Conservation (phyloP, 2,888 invertebrate species). For the Lepas anatifera region DNA sequence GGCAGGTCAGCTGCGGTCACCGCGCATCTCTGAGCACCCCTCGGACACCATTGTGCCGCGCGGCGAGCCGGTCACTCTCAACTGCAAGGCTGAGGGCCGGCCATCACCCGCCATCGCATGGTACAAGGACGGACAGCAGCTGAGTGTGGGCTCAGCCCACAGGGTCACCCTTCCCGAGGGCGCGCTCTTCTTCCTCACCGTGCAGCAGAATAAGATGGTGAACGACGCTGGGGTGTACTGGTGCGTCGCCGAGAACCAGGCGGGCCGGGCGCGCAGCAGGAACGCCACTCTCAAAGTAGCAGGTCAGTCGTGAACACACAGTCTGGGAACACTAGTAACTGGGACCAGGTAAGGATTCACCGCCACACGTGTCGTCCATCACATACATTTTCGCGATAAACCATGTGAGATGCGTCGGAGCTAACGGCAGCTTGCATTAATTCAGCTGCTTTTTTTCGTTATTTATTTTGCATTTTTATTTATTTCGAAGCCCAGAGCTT, state of each 20-base stretch:
- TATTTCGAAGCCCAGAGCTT: too few species aligned
- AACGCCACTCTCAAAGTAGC: slow-evolving; percentile 93
- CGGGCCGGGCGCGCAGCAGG: slow-evolving; percentile 75
- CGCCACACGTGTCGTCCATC: too few species aligned
- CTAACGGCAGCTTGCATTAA: too few species aligned
- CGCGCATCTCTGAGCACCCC: slow-evolving; percentile 93
- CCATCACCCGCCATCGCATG: slow-evolving; percentile 85
- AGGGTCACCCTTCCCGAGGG: slow-evolving; percentile 80
- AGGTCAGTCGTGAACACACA: too few species aligned
- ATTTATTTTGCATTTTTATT: too few species aligned
- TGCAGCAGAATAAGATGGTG: slow-evolving; percentile 60
- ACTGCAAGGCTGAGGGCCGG: slow-evolving; percentile 93
- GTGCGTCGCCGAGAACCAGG: slow-evolving; percentile 88
- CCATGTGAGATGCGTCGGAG: too few species aligned
- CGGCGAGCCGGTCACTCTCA: slow-evolving; percentile 91
- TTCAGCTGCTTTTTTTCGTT: too few species aligned
- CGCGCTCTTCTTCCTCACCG: slow-evolving; percentile 85
- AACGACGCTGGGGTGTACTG: slow-evolving; percentile 70
- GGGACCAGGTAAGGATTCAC: too few species aligned
- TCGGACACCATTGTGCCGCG: slow-evolving; percentile 90
- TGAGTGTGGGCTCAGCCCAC: slow-evolving; percentile 41
- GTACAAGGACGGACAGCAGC: slow-evolving; percentile 75
- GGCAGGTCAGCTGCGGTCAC: slow-evolving; percentile 44
- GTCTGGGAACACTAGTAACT: too few species aligned
- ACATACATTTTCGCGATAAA: too few species aligned